These are phyloP conservation scores for Octodonta nipae DNA, from an alignment of 2,888 invertebrate genomes.

Conservation along the genomic window DNA sequence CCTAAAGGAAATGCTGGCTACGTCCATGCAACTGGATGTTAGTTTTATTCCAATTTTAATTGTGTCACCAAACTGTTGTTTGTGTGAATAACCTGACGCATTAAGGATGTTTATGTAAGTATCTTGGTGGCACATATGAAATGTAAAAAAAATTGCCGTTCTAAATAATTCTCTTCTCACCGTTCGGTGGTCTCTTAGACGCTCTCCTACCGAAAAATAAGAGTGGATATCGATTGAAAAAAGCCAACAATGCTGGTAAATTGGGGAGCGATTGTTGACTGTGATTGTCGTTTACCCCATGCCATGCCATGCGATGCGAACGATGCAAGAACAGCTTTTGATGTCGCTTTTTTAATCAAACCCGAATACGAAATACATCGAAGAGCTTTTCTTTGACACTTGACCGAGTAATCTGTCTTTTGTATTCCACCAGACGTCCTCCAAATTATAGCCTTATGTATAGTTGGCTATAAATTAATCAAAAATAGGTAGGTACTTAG, in stretches of 20 bases:
- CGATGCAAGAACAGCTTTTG: slow-evolving; percentile 25
- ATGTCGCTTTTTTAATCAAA: slow-evolving; percentile 38
- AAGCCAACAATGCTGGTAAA: slow-evolving; percentile 35
- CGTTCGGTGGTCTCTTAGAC: too few relatives aligned
- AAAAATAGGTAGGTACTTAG: too few relatives aligned
- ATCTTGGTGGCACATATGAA: too few relatives aligned
- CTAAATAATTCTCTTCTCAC: too few relatives aligned
- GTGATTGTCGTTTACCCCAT: slow-evolving; percentile 36
- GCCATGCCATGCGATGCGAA: slow-evolving; percentile 17
- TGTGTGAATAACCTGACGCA: too few relatives aligned
- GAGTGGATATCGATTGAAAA: slow-evolving; percentile 36
- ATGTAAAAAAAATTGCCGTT: too few relatives aligned
- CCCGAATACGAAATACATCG: slow-evolving; percentile 21
- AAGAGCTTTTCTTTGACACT: slow-evolving; percentile 33
- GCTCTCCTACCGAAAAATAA: slow-evolving; percentile 23
- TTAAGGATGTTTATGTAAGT: too few relatives aligned
- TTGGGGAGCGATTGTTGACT: slow-evolving; percentile 36
- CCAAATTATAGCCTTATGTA: slow-evolving; percentile 22
- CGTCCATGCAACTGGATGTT: too few relatives aligned
- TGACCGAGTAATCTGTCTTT: slow-evolving; percentile 37
- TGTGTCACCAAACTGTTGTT: too few relatives aligned
- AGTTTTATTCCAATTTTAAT: too few relatives aligned
- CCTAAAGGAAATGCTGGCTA: too few relatives aligned
- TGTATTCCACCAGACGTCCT: slow-evolving; percentile 23
- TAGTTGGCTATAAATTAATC: too few relatives aligned